Percentiles rank a stretch among this genome's conserved stretches.
Conservation (phyloP, 1,140 invertebrate species). For the Leptonema lineaticorne region DNA sequence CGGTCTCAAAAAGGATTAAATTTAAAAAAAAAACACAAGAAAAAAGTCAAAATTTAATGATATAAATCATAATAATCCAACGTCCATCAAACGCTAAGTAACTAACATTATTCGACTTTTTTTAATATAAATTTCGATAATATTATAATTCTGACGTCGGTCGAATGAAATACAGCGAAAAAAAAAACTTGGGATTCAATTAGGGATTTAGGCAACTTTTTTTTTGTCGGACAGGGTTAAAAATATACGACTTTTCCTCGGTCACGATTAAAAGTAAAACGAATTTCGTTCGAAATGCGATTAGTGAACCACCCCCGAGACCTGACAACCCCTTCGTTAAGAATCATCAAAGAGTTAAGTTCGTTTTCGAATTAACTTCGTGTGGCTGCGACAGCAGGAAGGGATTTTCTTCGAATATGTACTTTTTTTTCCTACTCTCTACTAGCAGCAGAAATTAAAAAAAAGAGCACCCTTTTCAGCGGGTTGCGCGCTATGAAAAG, state of each 20-base stretch:
- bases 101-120: not conserved
- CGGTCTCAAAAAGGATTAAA: too few relatives aligned
- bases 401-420: slow-evolving; percentile 1
- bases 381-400: not conserved
- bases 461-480: not conserved
- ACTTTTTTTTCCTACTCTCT: too few relatives aligned
- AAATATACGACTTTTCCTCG: not conserved
- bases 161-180: not conserved
- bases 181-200: slow-evolving; percentile 4
- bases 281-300: slow-evolving; percentile 24
- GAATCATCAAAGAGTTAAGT: slow-evolving; percentile 29
- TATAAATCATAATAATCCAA: too few relatives aligned
- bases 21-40: not conserved
- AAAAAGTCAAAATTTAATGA: not conserved
- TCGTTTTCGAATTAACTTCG: slow-evolving; percentile 23
- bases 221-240: not conserved
- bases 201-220: slow-evolving; percentile 5
- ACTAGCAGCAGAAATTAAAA: too few relatives aligned
- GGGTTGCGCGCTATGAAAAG: not conserved
- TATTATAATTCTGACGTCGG: not conserved
- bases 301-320: too few relatives aligned
- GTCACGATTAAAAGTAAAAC: slow-evolving; percentile 6
- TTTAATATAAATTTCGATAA: not conserved
- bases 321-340: slow-evolving; percentile 33
- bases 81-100: not conserved